These are phyloP conservation scores for Xestobium rufovillosum DNA, from an alignment of 2,888 invertebrate genomes.

Conservation along the genomic window DNA sequence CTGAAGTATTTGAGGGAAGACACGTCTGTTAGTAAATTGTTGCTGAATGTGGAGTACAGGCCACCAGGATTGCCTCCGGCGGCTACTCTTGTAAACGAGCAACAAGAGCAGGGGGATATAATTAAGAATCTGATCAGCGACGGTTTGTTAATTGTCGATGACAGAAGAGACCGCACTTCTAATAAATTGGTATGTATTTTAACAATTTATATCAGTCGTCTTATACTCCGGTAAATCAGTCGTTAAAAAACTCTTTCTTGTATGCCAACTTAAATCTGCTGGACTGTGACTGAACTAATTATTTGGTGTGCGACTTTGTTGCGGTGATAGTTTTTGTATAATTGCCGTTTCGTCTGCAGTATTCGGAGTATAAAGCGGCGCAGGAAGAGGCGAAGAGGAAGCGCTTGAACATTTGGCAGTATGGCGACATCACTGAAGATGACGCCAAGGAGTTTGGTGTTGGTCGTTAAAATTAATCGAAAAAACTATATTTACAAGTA, in stretches of 20 bases:
- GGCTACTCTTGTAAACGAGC: conserved; percentile 48
- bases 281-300: too few species aligned
- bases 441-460: conserved; percentile 70
- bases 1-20: conserved; percentile 49
- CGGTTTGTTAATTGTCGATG: conserved; percentile 77
- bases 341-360: conserved; percentile 41
- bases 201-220: too few species aligned
- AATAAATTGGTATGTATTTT: conserved; percentile 59
- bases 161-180: conserved; percentile 71
- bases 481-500: too few species aligned
- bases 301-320: too few species aligned
- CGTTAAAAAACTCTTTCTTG: too few species aligned
- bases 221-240: too few species aligned
- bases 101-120: conserved; percentile 57
- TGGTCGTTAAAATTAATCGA: too few species aligned
- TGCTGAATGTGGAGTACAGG: conserved; percentile 78
- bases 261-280: too few species aligned
- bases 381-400: conserved; percentile 80
- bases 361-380: conserved; percentile 74
- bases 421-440: conserved; percentile 96
- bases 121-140: conserved; percentile 75
- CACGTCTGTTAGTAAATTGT: conserved; percentile 64
- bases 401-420: conserved; percentile 91
- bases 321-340: conserved; percentile 10
- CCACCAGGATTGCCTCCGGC: conserved; percentile 47